phyloP scores from a whole-genome alignment of 2,113 vertebrate species.

The Sinocyclocheilus rhinocerous region DNA sequence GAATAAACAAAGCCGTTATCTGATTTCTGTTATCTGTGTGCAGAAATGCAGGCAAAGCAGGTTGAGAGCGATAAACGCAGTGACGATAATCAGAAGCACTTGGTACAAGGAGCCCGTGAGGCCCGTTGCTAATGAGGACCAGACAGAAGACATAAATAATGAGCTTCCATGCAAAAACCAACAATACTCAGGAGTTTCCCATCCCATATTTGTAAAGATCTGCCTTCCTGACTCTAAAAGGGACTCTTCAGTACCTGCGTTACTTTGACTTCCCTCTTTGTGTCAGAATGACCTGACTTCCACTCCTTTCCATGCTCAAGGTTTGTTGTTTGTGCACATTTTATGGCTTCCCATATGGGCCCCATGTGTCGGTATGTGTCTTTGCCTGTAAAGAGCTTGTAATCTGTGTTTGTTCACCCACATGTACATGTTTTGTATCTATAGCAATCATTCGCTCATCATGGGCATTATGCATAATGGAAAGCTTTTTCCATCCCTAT shows the following conservation, averaged over 20 bases:
- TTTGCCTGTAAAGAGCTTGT: not conserved
- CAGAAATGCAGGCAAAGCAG: not conserved
- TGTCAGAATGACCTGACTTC: conserved; percentile 60
- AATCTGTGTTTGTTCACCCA: conserved; percentile 8
- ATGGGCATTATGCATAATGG: not conserved
- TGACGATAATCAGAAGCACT: not conserved
- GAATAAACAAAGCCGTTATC: not conserved
- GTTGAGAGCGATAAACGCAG: not conserved
- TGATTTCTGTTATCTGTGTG: conserved; percentile 4
- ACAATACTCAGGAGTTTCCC: conserved; percentile 66
- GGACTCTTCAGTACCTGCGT: conserved; percentile 56
- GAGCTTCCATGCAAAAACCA: conserved; percentile 54
- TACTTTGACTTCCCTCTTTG: conserved; percentile 63
- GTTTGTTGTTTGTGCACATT: conserved; percentile 32
- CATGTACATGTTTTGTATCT: not conserved
- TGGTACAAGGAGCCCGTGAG: not conserved
- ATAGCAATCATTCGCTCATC: not conserved
- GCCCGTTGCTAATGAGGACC: conserved; percentile 3
- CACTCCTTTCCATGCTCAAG: conserved; percentile 8
- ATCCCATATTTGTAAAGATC: conserved; percentile 51
- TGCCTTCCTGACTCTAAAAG: conserved; percentile 67
- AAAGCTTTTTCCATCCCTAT: not conserved
- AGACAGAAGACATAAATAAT: conserved; percentile 54
- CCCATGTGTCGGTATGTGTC: conserved; percentile 33
- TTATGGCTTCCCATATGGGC: conserved; percentile 46